phyloP scores from a whole-genome alignment of 1,140 invertebrate species.

The Cephus cinctus region DNA sequence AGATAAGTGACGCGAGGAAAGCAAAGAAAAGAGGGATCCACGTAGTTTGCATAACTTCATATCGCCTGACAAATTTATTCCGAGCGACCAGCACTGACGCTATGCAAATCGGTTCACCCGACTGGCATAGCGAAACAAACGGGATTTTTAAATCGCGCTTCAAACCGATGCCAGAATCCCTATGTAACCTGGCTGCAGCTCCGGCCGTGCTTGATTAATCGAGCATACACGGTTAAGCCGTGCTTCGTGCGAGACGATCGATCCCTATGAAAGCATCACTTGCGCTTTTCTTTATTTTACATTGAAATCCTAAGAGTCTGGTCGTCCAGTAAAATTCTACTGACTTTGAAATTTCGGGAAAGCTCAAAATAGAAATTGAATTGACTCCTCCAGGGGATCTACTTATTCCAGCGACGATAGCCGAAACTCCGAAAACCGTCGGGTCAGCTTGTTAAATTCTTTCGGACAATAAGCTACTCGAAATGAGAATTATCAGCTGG shows the following conservation, averaged over 20 bases:
- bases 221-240: constrained; percentile 12
- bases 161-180: neutral
- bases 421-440: too few species aligned
- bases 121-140: too few species aligned
- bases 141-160: constrained; percentile 21
- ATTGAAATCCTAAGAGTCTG: too few species aligned
- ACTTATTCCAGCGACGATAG: too few species aligned
- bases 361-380: too few species aligned
- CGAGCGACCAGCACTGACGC: neutral
- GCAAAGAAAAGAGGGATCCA: too few species aligned
- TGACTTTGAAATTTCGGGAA: too few species aligned
- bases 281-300: too few species aligned
- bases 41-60: constrained; percentile 23
- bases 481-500: neutral
- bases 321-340: too few species aligned
- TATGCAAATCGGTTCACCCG: constrained; percentile 18
- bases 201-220: constrained; percentile 1
- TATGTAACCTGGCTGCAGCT: neutral
- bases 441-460: neutral
- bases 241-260: constrained; percentile 4
- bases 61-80: constrained; percentile 25
- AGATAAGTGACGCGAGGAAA: too few species aligned
- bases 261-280: too few species aligned
- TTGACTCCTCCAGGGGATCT: too few species aligned
- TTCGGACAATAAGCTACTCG: neutral